Evolutionary conservation across 2,113 vertebrate genomes (phyloP).

Genomic region (Phrynosoma blainvillii): DNA sequence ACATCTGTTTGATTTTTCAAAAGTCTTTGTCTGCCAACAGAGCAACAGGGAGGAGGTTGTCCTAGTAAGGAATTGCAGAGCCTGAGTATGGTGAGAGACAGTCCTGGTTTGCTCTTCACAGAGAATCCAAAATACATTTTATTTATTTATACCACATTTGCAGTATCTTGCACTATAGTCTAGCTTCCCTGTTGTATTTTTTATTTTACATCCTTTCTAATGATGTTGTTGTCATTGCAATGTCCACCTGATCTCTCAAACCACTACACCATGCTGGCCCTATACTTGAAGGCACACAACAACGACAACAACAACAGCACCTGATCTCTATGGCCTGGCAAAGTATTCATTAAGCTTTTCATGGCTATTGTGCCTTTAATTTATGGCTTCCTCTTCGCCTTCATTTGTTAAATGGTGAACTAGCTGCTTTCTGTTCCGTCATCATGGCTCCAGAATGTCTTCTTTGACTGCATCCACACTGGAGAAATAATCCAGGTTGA

Average conservation of each 20-base stretch:
- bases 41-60: too few species aligned
- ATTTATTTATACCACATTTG: not conserved
- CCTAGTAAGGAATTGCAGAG: too few species aligned
- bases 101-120: too few species aligned
- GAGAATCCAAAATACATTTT: not conserved
- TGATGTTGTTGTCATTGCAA: not conserved
- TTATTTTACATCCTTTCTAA: not conserved
- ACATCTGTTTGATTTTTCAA: too few species aligned
- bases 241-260: not conserved
- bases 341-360: not conserved
- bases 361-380: too few species aligned
- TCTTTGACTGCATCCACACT: too few species aligned
- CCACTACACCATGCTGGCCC: too few species aligned
- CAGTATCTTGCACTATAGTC: not conserved
- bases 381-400: not conserved
- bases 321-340: not conserved
- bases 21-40: too few species aligned
- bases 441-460: not conserved
- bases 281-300: too few species aligned
- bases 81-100: too few species aligned
- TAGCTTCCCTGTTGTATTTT: not conserved
- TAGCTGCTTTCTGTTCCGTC: not conserved
- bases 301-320: too few species aligned
- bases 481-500: too few species aligned
- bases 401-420: not conserved